Conservation (phyloP, 2,797 vertebrate genomes). For the Sparus aurata region DNA sequence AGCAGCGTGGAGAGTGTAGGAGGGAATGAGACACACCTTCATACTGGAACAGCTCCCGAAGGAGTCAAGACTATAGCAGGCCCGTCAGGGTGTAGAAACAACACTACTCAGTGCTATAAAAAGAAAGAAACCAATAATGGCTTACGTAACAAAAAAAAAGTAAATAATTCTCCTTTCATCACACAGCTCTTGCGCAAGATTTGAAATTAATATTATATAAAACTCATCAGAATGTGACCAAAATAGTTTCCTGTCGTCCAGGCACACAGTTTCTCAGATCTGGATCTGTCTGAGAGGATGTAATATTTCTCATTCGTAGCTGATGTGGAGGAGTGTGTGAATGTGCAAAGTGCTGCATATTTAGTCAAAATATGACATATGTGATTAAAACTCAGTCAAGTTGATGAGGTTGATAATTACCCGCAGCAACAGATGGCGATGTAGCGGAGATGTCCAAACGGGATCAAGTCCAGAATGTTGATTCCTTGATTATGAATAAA, state of each 20-base stretch:
- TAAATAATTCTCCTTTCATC: neutral
- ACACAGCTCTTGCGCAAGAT: neutral
- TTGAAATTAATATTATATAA: constrained; percentile 13
- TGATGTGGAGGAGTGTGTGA: constrained; percentile 1
- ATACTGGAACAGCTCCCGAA: neutral
- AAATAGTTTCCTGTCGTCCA: neutral
- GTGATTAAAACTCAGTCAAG: constrained; percentile 43
- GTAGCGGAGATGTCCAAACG: constrained; percentile 28
- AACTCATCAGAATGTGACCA: neutral
- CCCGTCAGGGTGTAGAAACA: neutral
- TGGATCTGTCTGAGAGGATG: neutral
- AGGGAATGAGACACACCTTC: constrained; percentile 11
- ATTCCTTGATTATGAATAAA: constrained; percentile 12
- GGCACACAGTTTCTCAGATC: neutral
- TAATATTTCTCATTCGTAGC: constrained; percentile 1
- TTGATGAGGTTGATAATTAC: constrained; percentile 39
- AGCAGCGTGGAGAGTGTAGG: constrained; percentile 2
- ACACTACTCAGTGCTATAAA: neutral
- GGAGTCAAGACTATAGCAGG: neutral
- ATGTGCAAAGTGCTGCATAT: neutral
- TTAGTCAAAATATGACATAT: constrained; percentile 32
- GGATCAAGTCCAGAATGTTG: constrained; percentile 25
- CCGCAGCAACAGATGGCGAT: constrained; percentile 42
- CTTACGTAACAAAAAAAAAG: neutral
- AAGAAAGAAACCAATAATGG: constrained; percentile 3